Evolutionary conservation across 2,113 vertebrate species (phyloP).

Genomic region (Pachyramphus minor): DNA sequence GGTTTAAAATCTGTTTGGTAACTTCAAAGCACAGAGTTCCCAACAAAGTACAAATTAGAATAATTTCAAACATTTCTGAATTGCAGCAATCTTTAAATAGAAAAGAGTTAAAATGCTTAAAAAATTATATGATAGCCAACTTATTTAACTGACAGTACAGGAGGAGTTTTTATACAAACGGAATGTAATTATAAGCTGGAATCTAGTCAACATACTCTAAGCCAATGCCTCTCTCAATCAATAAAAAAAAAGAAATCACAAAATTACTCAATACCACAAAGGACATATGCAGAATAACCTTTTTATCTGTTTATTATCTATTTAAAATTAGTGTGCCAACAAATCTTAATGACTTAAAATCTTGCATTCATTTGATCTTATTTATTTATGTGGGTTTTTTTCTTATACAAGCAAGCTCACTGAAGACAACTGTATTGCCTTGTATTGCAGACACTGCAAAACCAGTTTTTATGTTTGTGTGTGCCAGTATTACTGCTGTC

Average conservation of each 20-base stretch:
- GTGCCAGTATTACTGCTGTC: not conserved
- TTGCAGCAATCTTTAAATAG: not conserved
- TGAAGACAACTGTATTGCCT: not conserved
- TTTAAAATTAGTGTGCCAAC: not conserved
- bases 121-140: not conserved
- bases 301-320: not conserved
- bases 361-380: not conserved
- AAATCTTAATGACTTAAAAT: not conserved
- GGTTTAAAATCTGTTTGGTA: not conserved
- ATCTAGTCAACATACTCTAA: not conserved
- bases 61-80: not conserved
- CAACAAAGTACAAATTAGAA: not conserved
- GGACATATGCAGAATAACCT: not conserved
- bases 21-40: not conserved
- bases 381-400: not conserved
- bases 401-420: not conserved
- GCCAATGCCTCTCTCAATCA: not conserved
- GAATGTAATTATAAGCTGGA: not conserved
- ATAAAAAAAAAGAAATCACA: not conserved
- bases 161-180: not conserved
- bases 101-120: not conserved
- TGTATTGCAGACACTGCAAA: not conserved
- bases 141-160: not conserved
- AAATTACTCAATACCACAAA: not conserved
- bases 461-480: not conserved